Evolutionary conservation across 2,797 vertebrate genomes (phyloP).

Genomic region (Poecilia velifera): DNA sequence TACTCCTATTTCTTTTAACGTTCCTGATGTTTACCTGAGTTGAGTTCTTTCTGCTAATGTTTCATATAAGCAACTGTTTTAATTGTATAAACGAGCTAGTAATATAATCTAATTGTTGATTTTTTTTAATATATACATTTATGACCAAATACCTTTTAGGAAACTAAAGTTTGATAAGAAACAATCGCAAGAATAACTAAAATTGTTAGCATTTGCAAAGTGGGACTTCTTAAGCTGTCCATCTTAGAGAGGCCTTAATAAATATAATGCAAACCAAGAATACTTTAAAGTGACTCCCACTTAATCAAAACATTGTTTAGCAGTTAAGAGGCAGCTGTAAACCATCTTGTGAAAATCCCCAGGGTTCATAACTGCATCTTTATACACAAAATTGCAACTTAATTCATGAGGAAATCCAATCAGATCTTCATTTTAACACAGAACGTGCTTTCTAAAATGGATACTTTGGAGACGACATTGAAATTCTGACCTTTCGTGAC

Average conservation of each 20-base stretch:
- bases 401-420: no score
- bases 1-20: neutral
- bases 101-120: neutral
- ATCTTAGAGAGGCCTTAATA: neutral
- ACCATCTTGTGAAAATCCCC: neutral
- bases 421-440: no score
- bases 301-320: neutral
- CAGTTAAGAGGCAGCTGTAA: neutral
- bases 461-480: no score
- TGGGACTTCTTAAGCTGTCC: neutral
- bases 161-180: neutral
- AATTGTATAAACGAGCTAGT: neutral
- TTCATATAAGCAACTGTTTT: neutral
- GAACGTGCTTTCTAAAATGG: no score
- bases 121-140: neutral
- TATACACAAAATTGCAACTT: no score
- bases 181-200: neutral
- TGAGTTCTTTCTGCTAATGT: neutral
- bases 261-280: neutral
- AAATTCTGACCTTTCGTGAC: no score
- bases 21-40: neutral
- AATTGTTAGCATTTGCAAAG: neutral
- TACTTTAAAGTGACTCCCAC: neutral
- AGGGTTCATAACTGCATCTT: no score
- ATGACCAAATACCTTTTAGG: neutral